phyloP scores from a whole-genome alignment of 2,113 vertebrate species.

The Scophthalmus maximus region DNA sequence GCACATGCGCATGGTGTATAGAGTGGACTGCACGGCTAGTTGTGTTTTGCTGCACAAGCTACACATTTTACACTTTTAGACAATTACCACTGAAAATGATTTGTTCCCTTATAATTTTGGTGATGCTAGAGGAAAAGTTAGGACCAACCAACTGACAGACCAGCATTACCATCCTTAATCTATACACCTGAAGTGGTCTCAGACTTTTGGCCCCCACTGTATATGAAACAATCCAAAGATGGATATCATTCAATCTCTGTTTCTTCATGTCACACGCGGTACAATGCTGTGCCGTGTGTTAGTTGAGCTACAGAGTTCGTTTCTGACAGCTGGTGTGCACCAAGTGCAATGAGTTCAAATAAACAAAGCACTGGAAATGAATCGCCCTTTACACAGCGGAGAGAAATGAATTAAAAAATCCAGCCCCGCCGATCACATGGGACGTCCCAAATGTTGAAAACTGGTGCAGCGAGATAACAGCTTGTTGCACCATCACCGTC shows the following conservation, averaged over 20 bases:
- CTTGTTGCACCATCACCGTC: constrained; percentile 4
- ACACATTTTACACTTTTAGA: too few relatives aligned
- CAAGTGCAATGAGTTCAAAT: not conserved
- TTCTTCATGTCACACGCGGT: too few relatives aligned
- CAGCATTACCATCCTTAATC: too few relatives aligned
- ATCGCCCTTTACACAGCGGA: not conserved
- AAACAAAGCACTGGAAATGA: not conserved
- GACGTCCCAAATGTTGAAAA: constrained; percentile 28
- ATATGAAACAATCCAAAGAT: too few relatives aligned
- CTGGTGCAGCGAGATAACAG: constrained; percentile 20
- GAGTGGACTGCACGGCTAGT: too few relatives aligned
- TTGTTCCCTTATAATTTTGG: too few relatives aligned
- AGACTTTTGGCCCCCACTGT: too few relatives aligned
- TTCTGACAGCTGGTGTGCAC: constrained; percentile 25
- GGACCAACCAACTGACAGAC: not conserved
- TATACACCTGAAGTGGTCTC: too few relatives aligned
- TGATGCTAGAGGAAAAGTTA: too few relatives aligned
- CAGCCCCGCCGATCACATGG: constrained; percentile 15
- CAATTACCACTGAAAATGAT: too few relatives aligned
- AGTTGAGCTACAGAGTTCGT: not conserved
- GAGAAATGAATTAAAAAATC: constrained; percentile 28
- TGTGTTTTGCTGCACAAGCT: not conserved
- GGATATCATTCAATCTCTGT: too few relatives aligned
- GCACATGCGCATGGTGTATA: not conserved
- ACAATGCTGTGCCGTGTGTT: not conserved